A percentile compares a stretch with the other conserved stretches of the same genome.
phyloP scores from a whole-genome alignment of 2,888 invertebrate species.

The Megastigmus dorsalis region DNA sequence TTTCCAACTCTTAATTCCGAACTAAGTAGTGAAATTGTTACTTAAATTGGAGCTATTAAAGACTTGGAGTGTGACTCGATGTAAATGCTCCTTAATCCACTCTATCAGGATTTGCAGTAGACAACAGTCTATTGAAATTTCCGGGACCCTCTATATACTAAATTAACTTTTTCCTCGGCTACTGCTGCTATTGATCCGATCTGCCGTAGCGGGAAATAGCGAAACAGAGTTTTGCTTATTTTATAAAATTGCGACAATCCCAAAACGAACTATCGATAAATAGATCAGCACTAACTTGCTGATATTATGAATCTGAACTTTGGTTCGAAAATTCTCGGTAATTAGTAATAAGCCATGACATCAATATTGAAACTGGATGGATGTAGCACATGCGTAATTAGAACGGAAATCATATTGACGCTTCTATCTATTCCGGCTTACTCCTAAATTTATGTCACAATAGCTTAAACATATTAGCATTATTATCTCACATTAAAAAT shows the following conservation, averaged over 20 bases:
- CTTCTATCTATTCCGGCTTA: background rate
- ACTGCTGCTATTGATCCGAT: background rate
- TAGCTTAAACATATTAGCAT: no score
- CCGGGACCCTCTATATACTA: conserved; percentile 17
- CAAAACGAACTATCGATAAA: background rate
- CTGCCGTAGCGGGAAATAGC: no score
- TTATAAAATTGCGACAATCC: background rate
- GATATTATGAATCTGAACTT: background rate
- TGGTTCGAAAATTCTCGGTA: background rate
- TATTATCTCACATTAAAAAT: no score
- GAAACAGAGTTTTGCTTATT: no score
- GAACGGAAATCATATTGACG: conserved; percentile 4
- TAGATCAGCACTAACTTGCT: background rate
- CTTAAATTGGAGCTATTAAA: no score
- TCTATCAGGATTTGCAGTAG: background rate
- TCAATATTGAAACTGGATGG: conserved; percentile 16
- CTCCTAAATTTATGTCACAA: background rate
- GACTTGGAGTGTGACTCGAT: background rate
- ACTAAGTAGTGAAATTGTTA: background rate
- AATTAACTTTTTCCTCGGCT: background rate
- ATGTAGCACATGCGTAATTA: background rate
- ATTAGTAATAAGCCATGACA: conserved; percentile 12
- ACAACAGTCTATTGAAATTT: conserved; percentile 19
- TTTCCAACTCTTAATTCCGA: no score
- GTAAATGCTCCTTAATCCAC: conserved; percentile 7